Evolutionary conservation across 1,140 invertebrate species (phyloP).

Genomic region (Drosophila littoralis): DNA sequence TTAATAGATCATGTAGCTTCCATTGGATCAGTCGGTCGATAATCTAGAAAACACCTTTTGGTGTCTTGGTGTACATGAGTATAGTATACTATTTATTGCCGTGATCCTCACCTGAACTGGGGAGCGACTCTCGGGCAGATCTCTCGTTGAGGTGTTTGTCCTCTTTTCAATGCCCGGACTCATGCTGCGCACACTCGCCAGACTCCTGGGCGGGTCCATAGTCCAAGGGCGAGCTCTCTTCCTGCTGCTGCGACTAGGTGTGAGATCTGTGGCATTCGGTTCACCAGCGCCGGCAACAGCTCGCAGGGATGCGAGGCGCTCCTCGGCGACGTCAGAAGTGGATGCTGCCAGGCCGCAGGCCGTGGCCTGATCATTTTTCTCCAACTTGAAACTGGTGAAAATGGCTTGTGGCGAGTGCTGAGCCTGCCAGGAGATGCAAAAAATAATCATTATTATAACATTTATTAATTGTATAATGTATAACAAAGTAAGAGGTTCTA

Average conservation of each 20-base stretch:
- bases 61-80: too few relatives aligned
- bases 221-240: constrained; percentile 52
- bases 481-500: too few relatives aligned
- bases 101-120: constrained; percentile 14
- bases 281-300: background rate
- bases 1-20: too few relatives aligned
- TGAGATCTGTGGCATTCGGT: constrained; percentile 54
- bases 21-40: too few relatives aligned
- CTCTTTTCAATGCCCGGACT: background rate
- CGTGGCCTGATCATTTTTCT: constrained; percentile 86
- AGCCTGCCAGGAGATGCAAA: constrained; percentile 76
- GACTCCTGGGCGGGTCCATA: constrained; percentile 4
- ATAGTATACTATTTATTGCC: background rate
- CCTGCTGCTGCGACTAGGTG: constrained; percentile 46
- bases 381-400: constrained; percentile 96
- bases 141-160: background rate
- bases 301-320: background rate
- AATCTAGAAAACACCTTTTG: too few relatives aligned
- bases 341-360: background rate
- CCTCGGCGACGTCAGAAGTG: background rate
- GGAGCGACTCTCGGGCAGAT: background rate
- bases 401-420: constrained; percentile 93
- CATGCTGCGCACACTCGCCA: background rate
- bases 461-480: too few relatives aligned
- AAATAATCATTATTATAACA: background rate